Base-by-base conservation (phyloP, 2,797 vertebrate genomes). In the Hydrocynus forskahlii region DNA sequence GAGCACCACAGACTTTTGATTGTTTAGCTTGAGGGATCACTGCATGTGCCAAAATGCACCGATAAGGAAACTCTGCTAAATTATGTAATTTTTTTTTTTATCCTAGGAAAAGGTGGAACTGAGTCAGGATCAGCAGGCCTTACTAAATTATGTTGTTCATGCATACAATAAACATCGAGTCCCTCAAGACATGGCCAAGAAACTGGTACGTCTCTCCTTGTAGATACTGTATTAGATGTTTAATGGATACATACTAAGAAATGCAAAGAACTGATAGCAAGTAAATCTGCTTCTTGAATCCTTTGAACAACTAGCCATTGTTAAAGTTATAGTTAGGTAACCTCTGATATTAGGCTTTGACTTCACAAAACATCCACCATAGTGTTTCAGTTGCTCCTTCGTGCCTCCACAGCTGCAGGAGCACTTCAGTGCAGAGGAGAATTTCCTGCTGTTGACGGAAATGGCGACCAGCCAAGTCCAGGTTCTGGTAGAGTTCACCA, bases 381-480 rank as follows among this genome's bases (percentile, higher is more conserved):
- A 75, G 54, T 67, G 57, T 71, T 76, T 50, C 7, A 16, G 25
- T 5, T 10, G 4, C 79, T 14, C 17, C 16, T 12, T 68, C 84
- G 6, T 21, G 80, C 19, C 83, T 87, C 25, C 19, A 2, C 89
- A 98, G 97, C 93, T 98, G 75, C 96, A 99, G 14, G 97, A 99
- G 45, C 96, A 98, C 89, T 97, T 96, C 92, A 97, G 93, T 1
- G 92, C 92, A 66, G 97, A 99, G 88, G 97, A 97, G 90, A 99
- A 99, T 92, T 98, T 99, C 91, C 94, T 99, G n/a, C 94, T 99
- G 72, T 89, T 99, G 91, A 99, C 97, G 45, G 98, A 99, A 92
- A 97, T 99, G 95, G 98, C 98, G 82, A 99, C 98, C 43, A 98
- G 91, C 92, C 98, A 99, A 10, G 97, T 99, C 74, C 97, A 99